A percentile compares a stretch with the other conserved stretches of the same genome.
phyloP scores from a whole-genome alignment of 2,113 vertebrate genomes.

The Pholis gunnellus region DNA sequence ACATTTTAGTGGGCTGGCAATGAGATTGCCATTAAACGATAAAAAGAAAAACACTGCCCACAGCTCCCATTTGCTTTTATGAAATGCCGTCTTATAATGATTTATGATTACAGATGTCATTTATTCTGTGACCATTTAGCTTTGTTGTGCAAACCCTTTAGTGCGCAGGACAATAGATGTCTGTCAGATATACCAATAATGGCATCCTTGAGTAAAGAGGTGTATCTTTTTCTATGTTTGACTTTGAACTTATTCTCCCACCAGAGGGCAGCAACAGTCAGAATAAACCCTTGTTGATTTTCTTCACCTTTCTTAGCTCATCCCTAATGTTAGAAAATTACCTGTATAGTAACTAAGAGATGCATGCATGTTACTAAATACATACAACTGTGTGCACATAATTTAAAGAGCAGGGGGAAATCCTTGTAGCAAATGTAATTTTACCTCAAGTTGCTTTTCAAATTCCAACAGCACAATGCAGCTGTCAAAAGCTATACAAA shows the following conservation, averaged over 20 bases:
- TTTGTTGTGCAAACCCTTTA: constrained; percentile 13
- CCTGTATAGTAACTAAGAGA: not conserved
- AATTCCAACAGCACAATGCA: not conserved
- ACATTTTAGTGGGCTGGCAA: constrained; percentile 3
- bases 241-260: constrained; percentile 45
- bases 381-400: not conserved
- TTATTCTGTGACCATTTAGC: constrained; percentile 16
- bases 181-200: not conserved
- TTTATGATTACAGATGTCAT: constrained; percentile 13
- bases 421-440: not conserved
- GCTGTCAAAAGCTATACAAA: not conserved
- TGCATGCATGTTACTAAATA: not conserved
- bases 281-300: constrained; percentile 19
- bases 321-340: not conserved
- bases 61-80: constrained; percentile 12
- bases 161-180: not conserved
- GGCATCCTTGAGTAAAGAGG: not conserved
- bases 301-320: not conserved
- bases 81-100: not conserved
- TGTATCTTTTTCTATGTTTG: not conserved
- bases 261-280: constrained; percentile 77
- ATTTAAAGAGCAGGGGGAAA: constrained; percentile 7
- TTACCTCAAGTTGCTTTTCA: not conserved
- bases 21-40: constrained; percentile 25
- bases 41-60: constrained; percentile 19